Conservation (phyloP, 2,888 invertebrate genomes). For the Hoplodrina ambigua region DNA sequence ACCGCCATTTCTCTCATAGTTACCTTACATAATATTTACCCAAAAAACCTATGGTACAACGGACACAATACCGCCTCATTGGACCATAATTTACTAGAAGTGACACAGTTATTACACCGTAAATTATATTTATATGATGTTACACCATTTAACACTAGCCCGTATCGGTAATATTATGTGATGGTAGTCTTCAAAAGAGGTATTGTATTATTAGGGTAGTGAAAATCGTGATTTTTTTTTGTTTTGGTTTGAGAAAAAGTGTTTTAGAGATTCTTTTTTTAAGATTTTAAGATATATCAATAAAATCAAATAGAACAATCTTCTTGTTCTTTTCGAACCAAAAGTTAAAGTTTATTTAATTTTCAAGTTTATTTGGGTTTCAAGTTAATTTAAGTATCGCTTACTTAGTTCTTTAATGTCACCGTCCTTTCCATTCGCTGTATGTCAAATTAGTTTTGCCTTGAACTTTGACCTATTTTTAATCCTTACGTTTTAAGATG, state of each 20-base stretch:
- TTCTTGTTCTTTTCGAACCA: no score
- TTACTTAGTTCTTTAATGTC: no score
- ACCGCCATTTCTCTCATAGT: slow-evolving; percentile 3
- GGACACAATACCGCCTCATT: slow-evolving; percentile 50
- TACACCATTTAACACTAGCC: slow-evolving; percentile 61
- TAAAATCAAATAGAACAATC: no score
- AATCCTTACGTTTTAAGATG: no score
- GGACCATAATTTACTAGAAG: slow-evolving; percentile 51
- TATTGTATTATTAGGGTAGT: slow-evolving; percentile 19
- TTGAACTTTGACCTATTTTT: no score
- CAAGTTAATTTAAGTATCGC: no score
- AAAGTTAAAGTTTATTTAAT: no score
- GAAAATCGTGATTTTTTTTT: not conserved
- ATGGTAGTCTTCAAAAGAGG: slow-evolving; percentile 33
- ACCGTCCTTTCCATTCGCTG: no score
- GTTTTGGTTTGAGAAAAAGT: not conserved
- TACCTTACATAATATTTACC: slow-evolving; percentile 36
- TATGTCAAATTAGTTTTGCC: no score
- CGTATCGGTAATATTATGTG: slow-evolving; percentile 47
- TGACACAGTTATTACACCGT: slow-evolving; percentile 61
- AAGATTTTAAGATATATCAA: no score
- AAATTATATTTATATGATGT: slow-evolving; percentile 64
- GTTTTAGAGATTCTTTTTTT: no score
- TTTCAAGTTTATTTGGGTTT: no score
- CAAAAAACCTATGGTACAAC: slow-evolving; percentile 22